Base-by-base conservation (phyloP, 2,888 invertebrate species). In the Sarcophaga caerulescens region DNA sequence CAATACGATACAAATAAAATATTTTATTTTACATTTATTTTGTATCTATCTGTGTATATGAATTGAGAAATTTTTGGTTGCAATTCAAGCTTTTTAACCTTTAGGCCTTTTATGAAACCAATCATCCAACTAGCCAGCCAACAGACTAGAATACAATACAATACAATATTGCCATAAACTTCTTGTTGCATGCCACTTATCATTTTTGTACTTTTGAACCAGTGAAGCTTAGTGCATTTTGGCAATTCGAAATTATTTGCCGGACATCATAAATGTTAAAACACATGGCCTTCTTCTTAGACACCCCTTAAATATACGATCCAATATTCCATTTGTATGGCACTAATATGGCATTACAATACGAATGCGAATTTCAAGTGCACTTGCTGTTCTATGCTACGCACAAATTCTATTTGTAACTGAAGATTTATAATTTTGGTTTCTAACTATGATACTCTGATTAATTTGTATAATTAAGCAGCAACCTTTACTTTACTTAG, bases 401-500 rank as follows among this genome's bases (percentile, higher is more conserved):
- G 79, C 84, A 80, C 70, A 84, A 35, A 76, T 80, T 84, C 75
- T 84, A 76, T 75, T 84, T 70, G 75, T 80, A 80, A 70, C 75
- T 44, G 25, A 75, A 84, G 84, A 84, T 80, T 84, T 80, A 84
- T 84, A 84, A 84, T 84, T 84, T 84, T 71, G 75, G 75, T 84
- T 80, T 76, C 69, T 66, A 76, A 80, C 79, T 84, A 65, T 84
- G 75, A 71, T 83, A 79, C 82, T 35, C 35, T 85, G 83, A 83
- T 79, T 85, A 85, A 85, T 83, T 76, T 79, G 76, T 80, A 83
- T 85, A 85, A 85, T 83, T 83, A 83, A 62, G 79, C 75, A 85
- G 65, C 71, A 73, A 60, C 71, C 75, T 68, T 69, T 68, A 65
- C 75, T 63, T 69, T 68, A 65, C 68, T 68, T 79, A 66, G 35